Base-by-base conservation (phyloP, 2,113 vertebrate species). In the Carettochelys insculpta region DNA sequence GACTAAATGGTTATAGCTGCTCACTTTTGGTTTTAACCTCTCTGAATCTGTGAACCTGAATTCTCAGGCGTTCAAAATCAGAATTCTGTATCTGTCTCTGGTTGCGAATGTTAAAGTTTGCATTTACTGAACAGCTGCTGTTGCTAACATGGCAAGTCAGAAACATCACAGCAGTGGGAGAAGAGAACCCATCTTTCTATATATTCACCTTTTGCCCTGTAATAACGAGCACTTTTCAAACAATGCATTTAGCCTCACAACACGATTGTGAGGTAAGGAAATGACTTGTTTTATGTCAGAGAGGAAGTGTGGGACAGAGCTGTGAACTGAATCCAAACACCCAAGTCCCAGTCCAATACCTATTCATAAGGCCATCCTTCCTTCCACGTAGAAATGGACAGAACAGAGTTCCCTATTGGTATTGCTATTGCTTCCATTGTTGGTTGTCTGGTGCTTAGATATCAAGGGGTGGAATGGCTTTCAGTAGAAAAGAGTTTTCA, bases 281-380 rank as follows among this genome's bases (percentile, higher is more conserved):
- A 20, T 5, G 19, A 76, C 86, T 88, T 94, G 38, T 45, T 96
- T 86, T 78, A 88, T 83, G 76, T 77, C n/a, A 81, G 47, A 85
- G 4, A n/a, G 34, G 58, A 87, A 43, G 8, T 14, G 45, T 83
- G 4, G 25, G 48, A 82, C 20, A 86, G 47, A 89, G 6, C 2
- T 25, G 84, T 45, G 41, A 90, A 41, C 41, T 47, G 52, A 81
- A 79, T 51, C 6, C 2, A 0, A 51, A 47, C 87, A 52, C 51
- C 84, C 34, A 65, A 88, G 41, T 89, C 82, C 53, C 68, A 91
- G 31, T 83, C 94, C 90, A 94, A 76, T 83, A 38, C 58, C 50
- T 81, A 68, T 7, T 47, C 83, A 58, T 8, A 87, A 54, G 83
- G 16, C 83, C 20, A 25, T 71, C 68, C 5, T 65, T 89, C 43